phyloP scores from a whole-genome alignment of 1,140 invertebrate species.

The Asbolus verrucosus region DNA sequence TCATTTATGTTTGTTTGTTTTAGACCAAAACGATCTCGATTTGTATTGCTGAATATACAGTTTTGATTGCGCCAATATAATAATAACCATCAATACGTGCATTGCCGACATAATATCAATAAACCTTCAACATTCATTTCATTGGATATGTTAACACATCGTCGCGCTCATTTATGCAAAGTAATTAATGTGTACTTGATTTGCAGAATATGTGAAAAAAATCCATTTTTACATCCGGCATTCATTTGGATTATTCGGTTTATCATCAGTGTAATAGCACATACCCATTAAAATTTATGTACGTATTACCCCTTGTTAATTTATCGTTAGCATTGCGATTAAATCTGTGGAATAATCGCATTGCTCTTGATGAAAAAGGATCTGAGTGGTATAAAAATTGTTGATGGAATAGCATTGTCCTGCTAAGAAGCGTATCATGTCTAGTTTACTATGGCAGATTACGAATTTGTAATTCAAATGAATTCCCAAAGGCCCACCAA shows the following conservation, averaged over 20 bases:
- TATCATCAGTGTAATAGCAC: constrained; percentile 29
- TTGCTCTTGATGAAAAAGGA: no score
- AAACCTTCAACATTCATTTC: constrained; percentile 41
- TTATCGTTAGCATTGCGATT: constrained; percentile 1
- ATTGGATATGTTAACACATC: constrained; percentile 44
- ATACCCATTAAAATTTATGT: constrained; percentile 39
- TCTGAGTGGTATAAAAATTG: no score
- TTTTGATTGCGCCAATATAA: constrained; percentile 44
- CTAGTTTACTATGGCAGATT: constrained; percentile 32
- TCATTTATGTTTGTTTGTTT: constrained; percentile 35
- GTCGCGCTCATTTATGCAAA: constrained; percentile 41
- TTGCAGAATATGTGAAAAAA: constrained; percentile 14
- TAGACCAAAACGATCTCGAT: constrained; percentile 30
- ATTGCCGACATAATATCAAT: constrained; percentile 36
- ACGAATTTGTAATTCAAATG: constrained; percentile 31
- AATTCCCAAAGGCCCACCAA: not conserved
- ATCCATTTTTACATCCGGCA: constrained; percentile 19
- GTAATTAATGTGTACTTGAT: constrained; percentile 40
- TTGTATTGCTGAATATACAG: constrained; percentile 40
- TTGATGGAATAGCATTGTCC: constrained; percentile 12
- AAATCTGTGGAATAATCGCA: constrained; percentile 17
- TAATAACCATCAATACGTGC: constrained; percentile 16
- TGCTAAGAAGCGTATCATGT: constrained; percentile 15
- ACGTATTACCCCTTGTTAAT: constrained; percentile 13
- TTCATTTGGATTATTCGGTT: constrained; percentile 39